Conservation (phyloP, 2,888 invertebrate genomes). For the Meloe dianella region DNA sequence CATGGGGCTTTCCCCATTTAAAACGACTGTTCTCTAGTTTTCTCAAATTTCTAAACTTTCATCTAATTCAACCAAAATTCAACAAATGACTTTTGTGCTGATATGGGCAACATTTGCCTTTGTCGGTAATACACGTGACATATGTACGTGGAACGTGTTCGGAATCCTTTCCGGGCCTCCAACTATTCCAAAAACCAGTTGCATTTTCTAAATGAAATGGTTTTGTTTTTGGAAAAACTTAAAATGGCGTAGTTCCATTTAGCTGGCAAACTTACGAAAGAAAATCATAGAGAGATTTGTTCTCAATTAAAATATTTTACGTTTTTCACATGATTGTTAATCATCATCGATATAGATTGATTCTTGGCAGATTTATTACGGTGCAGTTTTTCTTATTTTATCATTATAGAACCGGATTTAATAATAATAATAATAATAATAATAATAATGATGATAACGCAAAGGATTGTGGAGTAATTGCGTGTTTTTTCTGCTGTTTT, state of each 20-base stretch:
- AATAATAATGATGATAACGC: background rate
- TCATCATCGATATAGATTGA: background rate
- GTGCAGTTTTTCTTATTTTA: background rate
- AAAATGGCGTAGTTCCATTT: background rate
- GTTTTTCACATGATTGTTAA: constrained; percentile 2
- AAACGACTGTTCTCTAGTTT: background rate
- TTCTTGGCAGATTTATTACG: background rate
- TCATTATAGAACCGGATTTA: background rate
- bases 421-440: background rate
- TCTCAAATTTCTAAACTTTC: background rate
- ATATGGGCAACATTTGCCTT: constrained; percentile 35
- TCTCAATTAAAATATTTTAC: background rate
- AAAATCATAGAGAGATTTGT: background rate
- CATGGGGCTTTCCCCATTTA: background rate
- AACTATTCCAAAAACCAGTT: constrained; percentile 1
- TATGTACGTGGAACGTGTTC: constrained; percentile 45
- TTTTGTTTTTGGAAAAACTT: background rate
- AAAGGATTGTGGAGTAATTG: background rate
- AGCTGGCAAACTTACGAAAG: background rate
- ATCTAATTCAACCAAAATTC: background rate
- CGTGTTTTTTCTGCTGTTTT: background rate
- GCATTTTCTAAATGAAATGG: background rate
- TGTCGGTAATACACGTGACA: constrained; percentile 48
- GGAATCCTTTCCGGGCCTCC: constrained; percentile 30
- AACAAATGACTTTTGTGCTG: constrained; percentile 34